Evolutionary conservation across 2,113 vertebrate genomes (phyloP).

Genomic region (Grus americana): DNA sequence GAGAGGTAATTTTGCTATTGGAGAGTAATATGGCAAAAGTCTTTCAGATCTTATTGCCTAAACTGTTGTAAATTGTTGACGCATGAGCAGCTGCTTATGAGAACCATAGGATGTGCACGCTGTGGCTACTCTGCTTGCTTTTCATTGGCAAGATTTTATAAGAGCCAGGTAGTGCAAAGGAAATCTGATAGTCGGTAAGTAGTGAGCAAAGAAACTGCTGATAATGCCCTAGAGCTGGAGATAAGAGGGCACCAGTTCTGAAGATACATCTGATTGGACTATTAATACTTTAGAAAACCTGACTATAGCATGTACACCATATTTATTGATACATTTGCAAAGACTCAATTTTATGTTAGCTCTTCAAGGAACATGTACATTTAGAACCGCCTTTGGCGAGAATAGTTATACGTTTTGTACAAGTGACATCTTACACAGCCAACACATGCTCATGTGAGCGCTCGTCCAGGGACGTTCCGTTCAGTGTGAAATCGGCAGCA

Average conservation of each 20-base stretch:
- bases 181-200: background rate
- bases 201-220: background rate
- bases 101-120: background rate
- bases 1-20: background rate
- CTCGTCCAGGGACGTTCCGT: background rate
- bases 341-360: conserved; percentile 14
- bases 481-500: conserved; percentile 14
- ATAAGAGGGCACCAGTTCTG: conserved; percentile 10
- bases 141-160: background rate
- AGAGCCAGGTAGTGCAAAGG: conserved; percentile 62
- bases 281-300: conserved; percentile 60
- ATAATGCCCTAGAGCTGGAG: background rate
- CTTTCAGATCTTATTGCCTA: background rate
- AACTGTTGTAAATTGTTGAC: background rate
- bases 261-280: conserved; percentile 5
- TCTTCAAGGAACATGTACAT: conserved; percentile 55
- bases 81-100: background rate
- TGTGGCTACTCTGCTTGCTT: background rate
- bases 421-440: conserved; percentile 35
- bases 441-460: background rate
- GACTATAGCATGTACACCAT: conserved; percentile 50
- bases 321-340: conserved; percentile 70
- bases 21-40: background rate
- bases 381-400: conserved; percentile 39
- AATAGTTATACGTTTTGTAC: background rate